Conservation (phyloP, 2,113 vertebrate species). For the Etheostoma spectabile region DNA sequence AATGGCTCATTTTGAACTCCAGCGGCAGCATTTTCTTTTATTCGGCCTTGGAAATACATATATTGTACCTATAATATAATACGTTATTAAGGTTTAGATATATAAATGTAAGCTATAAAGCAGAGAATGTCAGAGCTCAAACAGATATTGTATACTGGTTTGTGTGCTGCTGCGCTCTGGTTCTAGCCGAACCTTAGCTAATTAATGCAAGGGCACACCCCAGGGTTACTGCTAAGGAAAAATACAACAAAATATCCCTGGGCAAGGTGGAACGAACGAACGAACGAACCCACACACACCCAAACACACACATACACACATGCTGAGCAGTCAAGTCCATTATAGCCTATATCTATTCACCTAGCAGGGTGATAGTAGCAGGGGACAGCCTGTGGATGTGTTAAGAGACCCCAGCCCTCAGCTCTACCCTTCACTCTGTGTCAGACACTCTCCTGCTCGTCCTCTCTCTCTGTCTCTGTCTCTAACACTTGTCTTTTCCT, state of each 20-base stretch:
- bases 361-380: constrained; percentile 37
- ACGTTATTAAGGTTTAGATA: not conserved
- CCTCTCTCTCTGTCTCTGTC: constrained; percentile 22
- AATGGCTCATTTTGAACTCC: not conserved
- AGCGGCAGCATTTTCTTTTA: not conserved
- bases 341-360: constrained; percentile 37
- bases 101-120: not conserved
- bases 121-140: not conserved
- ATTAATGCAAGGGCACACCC: constrained; percentile 75
- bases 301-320: not conserved
- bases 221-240: constrained; percentile 46
- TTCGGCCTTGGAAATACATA: constrained; percentile 2
- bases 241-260: constrained; percentile 70
- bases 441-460: constrained; percentile 33
- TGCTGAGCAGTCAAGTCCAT: constrained; percentile 15
- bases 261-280: constrained; percentile 72
- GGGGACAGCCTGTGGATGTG: constrained; percentile 49
- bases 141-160: not conserved
- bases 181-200: constrained; percentile 49
- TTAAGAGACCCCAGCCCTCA: constrained; percentile 47
- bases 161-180: constrained; percentile 11
- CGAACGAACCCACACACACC: no score
- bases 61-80: not conserved
- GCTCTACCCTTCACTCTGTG: constrained; percentile 45
- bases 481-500: constrained; percentile 39